These are phyloP conservation scores for Hassar affinis DNA, from an alignment of 2,113 vertebrate species.

Conservation along the genomic window DNA sequence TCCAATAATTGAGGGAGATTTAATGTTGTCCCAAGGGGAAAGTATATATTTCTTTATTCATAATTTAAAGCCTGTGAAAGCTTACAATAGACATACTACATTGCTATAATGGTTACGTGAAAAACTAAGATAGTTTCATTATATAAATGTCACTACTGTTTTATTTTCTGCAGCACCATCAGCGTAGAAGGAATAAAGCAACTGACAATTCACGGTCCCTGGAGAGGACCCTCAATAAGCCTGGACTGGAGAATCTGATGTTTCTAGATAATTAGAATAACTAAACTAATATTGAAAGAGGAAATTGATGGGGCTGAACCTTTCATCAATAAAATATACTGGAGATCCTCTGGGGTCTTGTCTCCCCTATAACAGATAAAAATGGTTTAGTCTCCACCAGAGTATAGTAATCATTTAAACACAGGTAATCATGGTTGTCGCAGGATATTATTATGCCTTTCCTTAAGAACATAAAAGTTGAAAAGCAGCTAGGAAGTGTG, in stretches of 20 bases:
- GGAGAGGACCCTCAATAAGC: background rate
- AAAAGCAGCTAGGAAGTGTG: background rate
- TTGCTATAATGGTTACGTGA: background rate
- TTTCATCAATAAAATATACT: slow-evolving; percentile 5
- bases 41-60: slow-evolving; percentile 10
- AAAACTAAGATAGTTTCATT: background rate
- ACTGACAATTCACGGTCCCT: background rate
- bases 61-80: slow-evolving; percentile 6
- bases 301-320: background rate
- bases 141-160: slow-evolving; percentile 2
- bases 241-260: background rate
- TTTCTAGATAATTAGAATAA: background rate
- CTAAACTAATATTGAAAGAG: background rate
- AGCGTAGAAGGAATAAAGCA: background rate
- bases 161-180: background rate
- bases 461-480: background rate
- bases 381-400: background rate
- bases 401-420: background rate
- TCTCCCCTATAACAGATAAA: background rate
- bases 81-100: background rate
- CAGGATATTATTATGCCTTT: background rate
- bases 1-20: slow-evolving; percentile 15
- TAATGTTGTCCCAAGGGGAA: slow-evolving; percentile 20
- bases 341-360: too few relatives aligned
- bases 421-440: background rate